Evolutionary conservation across 2,113 vertebrate species (phyloP).

Genomic region (Crotophaga sulcirostris): DNA sequence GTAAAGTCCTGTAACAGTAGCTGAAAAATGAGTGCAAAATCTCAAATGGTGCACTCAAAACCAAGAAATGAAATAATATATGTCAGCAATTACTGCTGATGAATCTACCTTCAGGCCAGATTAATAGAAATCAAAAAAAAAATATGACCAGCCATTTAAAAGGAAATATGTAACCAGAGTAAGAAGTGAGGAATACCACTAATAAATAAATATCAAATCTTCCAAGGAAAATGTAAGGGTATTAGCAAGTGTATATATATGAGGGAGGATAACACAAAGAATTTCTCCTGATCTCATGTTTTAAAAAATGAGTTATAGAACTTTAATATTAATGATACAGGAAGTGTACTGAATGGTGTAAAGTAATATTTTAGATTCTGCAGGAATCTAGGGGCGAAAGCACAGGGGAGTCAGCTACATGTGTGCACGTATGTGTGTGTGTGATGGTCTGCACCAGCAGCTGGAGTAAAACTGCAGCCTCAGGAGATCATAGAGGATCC

Average conservation of each 20-base stretch:
- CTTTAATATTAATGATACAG: neutral
- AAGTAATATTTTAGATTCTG: neutral
- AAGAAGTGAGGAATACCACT: neutral
- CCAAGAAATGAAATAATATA: neutral
- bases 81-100: neutral
- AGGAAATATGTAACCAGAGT: neutral
- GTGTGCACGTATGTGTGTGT: fast-evolving
- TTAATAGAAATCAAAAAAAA: neutral
- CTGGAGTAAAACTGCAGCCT: neutral
- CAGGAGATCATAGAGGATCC: neutral
- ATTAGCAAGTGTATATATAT: neutral
- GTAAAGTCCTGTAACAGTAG: neutral
- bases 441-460: neutral
- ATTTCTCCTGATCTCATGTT: neutral
- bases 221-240: neutral
- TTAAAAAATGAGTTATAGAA: neutral
- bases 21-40: neutral
- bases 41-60: neutral
- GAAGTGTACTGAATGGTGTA: neutral
- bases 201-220: neutral
- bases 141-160: neutral
- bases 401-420: neutral
- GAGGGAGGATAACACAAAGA: neutral
- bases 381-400: neutral
- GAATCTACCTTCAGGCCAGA: neutral